Conservation (phyloP, 2,888 invertebrate species). For the Syritta pipiens region DNA sequence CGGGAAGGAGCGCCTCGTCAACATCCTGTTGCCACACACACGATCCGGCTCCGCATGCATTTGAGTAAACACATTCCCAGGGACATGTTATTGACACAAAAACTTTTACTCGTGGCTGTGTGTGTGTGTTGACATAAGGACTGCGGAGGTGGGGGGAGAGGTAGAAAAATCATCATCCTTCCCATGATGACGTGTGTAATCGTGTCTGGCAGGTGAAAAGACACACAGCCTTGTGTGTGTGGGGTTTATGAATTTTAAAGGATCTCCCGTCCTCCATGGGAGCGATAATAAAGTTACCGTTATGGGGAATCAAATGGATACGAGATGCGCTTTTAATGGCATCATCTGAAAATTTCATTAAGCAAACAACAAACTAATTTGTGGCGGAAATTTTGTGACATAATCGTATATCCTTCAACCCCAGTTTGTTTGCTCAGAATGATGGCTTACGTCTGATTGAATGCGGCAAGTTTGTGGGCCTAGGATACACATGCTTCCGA, state of each 20-base stretch:
- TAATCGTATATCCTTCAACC: conserved; percentile 51
- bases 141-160: background rate
- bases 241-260: conserved; percentile 26
- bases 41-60: conserved; percentile 24
- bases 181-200: conserved; percentile 15
- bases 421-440: conserved; percentile 3
- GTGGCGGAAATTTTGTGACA: conserved; percentile 66
- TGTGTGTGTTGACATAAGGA: conserved; percentile 23
- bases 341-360: conserved; percentile 69
- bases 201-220: conserved; percentile 38
- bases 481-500: too few relatives aligned
- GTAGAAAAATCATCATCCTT: background rate
- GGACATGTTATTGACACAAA: conserved; percentile 55
- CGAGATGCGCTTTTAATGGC: conserved; percentile 69
- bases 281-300: conserved; percentile 66
- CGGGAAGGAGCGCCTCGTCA: background rate
- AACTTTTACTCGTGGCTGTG: conserved; percentile 45
- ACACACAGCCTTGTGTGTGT: background rate
- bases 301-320: conserved; percentile 64
- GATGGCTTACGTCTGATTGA: conserved; percentile 58
- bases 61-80: conserved; percentile 41
- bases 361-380: conserved; percentile 69
- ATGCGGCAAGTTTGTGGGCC: conserved; percentile 62
- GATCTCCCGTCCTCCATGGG: conserved; percentile 18
- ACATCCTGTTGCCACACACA: conserved; percentile 10